Evolutionary conservation across 2,888 invertebrate species (phyloP).

Genomic region (Troides oblongomaculatus): DNA sequence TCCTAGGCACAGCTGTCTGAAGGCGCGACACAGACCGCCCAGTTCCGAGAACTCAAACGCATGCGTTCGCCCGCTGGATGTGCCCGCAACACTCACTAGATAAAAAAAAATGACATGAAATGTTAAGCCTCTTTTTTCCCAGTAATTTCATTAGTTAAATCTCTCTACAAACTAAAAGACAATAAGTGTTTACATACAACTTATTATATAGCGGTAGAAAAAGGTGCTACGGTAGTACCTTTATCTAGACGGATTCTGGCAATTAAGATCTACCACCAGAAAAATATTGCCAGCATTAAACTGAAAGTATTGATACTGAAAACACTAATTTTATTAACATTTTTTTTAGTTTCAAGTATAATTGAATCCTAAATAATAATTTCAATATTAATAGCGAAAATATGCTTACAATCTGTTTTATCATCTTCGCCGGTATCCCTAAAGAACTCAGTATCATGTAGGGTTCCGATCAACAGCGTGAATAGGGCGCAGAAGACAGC

Average conservation of each 20-base stretch:
- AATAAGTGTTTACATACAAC: no score
- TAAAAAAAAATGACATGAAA: neutral
- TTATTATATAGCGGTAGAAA: no score
- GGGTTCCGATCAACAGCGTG: slow-evolving; percentile 87
- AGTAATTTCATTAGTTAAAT: no score
- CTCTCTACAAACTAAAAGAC: no score
- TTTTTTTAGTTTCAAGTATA: neutral
- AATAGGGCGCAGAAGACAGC: slow-evolving; percentile 92
- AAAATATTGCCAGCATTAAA: no score
- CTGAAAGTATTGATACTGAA: no score
- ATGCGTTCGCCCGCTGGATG: slow-evolving; percentile 52
- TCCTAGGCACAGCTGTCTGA: slow-evolving; percentile 91
- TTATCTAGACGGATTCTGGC: no score
- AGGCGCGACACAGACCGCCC: slow-evolving; percentile 84
- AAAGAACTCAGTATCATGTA: slow-evolving; percentile 92
- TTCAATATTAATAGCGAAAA: neutral
- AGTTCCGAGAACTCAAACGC: slow-evolving; percentile 88
- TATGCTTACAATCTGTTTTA: slow-evolving; percentile 53
- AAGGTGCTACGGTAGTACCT: no score
- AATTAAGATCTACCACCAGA: no score
- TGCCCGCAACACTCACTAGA: slow-evolving; percentile 32
- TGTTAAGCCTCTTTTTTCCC: no score
- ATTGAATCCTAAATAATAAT: neutral
- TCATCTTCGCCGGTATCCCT: slow-evolving; percentile 71
- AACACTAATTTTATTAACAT: no score